Base-by-base conservation (phyloP, 1,140 invertebrate species). In the Leucophenga varia region DNA sequence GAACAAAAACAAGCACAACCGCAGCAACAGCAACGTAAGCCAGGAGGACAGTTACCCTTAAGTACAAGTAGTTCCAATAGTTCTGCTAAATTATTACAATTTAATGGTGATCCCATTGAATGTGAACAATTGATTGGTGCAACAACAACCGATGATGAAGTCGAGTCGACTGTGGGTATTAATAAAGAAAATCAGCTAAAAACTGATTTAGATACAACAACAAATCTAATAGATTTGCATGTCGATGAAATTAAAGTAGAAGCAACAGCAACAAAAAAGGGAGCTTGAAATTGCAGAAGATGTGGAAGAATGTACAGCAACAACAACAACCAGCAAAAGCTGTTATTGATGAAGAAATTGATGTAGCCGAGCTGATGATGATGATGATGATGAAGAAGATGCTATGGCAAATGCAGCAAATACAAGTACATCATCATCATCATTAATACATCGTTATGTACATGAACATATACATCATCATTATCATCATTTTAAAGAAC, bases 401-500 rank as follows among this genome's bases (percentile, higher is more conserved):
- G 37, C 22, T 22, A 35, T 12, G 25, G 25, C 17, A n/a, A n/a
- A n/a, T n/a, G n/a, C n/a, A 3, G 40, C 38, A 7, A 45, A 43
- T 30, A 74, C 61, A 13, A 71, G 61, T 38, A 31, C 44, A 4
- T 59, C 64, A 5, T 60, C 70, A 36, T 64, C 68, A 16, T 76
- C 76, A 2, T 67, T 75, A 43, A 73, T 76, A 12, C 75, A 77
- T 54, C 64, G 76, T 63, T 88, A 90, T 69, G 83, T 90, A 45
- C 88, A 91, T 61, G 86, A 90, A 67, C 88, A 91, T 57, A 86
- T 89, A 56, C 88, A 91, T 70, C 88, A 90, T 75, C 88, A 91
- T 61, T 89, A 90, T 75, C 86, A 91, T 77, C 88, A 90, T 76
- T 89, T 77, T 48, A 76, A 77, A 54, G 74, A 77, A 50, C 72